Percentiles rank a stretch among this genome's conserved stretches.
phyloP scores from a whole-genome alignment of 2,797 vertebrate genomes.

The Phalloptychus januarius region DNA sequence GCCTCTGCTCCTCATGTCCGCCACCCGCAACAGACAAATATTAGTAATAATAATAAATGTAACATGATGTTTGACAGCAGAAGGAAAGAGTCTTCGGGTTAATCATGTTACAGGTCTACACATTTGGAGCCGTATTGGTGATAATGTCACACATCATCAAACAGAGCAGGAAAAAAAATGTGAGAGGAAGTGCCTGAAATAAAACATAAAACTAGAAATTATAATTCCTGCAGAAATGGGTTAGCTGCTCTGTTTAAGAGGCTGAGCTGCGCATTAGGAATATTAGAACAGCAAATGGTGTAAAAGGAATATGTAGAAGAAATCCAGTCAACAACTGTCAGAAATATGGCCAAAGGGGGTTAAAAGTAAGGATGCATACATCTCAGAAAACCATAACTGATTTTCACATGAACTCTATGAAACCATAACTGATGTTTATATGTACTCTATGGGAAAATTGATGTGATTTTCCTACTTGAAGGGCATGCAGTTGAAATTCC shows the following conservation, averaged over 20 bases:
- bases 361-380: neutral
- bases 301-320: neutral
- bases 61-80: slow-evolving; percentile 29
- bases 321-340: neutral
- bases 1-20: slow-evolving; percentile 26
- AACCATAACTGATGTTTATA: neutral
- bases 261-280: neutral
- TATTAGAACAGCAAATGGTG: neutral
- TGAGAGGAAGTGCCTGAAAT: slow-evolving; percentile 39
- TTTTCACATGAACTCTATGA: neutral
- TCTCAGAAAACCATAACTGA: neutral
- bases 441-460: neutral
- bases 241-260: neutral
- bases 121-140: slow-evolving; percentile 50
- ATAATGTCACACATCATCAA: slow-evolving; percentile 61
- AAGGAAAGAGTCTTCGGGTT: slow-evolving; percentile 41
- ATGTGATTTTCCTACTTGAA: neutral
- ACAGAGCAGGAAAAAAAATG: slow-evolving; percentile 35
- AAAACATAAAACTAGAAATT: slow-evolving; percentile 21
- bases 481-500: neutral
- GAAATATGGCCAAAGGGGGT: neutral
- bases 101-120: slow-evolving; percentile 33
- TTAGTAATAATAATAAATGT: slow-evolving; percentile 20
- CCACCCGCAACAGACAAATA: slow-evolving; percentile 36
- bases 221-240: neutral